Evolutionary conservation across 2,888 invertebrate species (phyloP).

Genomic region (Frankliniella intonsa): DNA sequence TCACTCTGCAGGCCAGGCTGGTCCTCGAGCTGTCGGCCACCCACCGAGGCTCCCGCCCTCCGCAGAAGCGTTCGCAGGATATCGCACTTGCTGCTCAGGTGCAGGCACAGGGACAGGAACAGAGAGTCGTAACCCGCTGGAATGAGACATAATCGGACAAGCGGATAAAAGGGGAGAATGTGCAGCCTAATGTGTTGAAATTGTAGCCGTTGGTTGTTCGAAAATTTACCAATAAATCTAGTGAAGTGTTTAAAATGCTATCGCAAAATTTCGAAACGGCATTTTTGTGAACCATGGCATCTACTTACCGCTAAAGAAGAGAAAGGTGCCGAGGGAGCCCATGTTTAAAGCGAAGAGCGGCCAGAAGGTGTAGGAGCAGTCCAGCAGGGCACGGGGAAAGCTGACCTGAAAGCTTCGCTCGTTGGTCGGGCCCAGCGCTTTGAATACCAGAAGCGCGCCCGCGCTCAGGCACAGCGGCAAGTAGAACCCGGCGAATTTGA

Average conservation of each 20-base stretch:
- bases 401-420: not conserved
- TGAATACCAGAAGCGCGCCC: not conserved
- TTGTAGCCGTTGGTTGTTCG: no score
- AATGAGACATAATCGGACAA: not conserved
- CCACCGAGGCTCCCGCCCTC: not conserved
- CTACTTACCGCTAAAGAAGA: not conserved
- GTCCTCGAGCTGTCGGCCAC: no score
- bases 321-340: not conserved
- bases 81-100: slow-evolving; percentile 8
- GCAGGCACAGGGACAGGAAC: slow-evolving; percentile 15
- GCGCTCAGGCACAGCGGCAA: not conserved
- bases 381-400: not conserved
- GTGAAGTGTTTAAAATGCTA: no score
- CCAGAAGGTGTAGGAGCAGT: not conserved
- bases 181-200: no score
- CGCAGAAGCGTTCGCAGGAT: not conserved
- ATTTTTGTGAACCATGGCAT: no score
- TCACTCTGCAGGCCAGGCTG: not conserved
- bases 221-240: no score
- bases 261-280: no score
- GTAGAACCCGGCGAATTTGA: not conserved
- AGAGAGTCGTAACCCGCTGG: not conserved
- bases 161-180: no score
- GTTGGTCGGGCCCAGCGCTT: not conserved
- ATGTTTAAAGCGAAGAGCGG: not conserved